Evolutionary conservation across 2,797 vertebrate species (phyloP).

Genomic region (Eurystomus glaucurus): DNA sequence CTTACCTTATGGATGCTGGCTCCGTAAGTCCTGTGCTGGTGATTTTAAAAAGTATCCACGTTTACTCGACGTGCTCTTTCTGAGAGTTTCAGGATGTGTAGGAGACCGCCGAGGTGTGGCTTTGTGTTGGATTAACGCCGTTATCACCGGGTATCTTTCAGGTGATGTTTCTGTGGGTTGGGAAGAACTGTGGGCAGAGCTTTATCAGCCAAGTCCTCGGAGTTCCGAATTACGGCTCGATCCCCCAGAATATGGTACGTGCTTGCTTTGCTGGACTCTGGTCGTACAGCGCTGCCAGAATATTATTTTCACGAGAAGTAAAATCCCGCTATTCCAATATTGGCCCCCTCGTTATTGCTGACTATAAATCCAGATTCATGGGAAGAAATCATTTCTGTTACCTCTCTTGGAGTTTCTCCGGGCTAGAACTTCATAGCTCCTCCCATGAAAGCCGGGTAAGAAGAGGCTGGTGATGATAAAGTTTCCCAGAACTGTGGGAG

Average conservation of each 20-base stretch:
- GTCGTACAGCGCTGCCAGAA: neutral
- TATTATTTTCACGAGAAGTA: neutral
- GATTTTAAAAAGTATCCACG: neutral
- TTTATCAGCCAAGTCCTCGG: constrained; percentile 94
- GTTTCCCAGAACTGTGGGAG: neutral
- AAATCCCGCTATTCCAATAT: neutral
- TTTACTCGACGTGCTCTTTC: neutral
- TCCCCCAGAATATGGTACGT: constrained; percentile 92
- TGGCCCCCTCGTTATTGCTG: neutral
- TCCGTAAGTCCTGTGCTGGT: constrained; percentile 81
- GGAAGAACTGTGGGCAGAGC: constrained; percentile 90
- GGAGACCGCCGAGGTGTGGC: neutral
- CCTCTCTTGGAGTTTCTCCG: neutral
- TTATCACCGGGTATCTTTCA: constrained; percentile 64
- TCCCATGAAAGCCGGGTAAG: neutral
- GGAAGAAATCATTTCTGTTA: neutral
- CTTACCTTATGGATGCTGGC: constrained; percentile 96
- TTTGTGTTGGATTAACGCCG: neutral
- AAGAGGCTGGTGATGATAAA: neutral
- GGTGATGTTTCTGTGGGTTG: constrained; percentile 94
- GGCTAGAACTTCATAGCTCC: neutral
- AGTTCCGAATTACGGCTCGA: constrained; percentile 88
- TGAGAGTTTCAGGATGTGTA: neutral
- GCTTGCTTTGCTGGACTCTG: neutral
- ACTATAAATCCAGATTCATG: neutral